A percentile compares a stretch with the other conserved stretches of the same genome.
These are phyloP conservation scores for Drosophila kanekoi DNA, from an alignment of 2,888 invertebrate species.

Conservation along the genomic window DNA sequence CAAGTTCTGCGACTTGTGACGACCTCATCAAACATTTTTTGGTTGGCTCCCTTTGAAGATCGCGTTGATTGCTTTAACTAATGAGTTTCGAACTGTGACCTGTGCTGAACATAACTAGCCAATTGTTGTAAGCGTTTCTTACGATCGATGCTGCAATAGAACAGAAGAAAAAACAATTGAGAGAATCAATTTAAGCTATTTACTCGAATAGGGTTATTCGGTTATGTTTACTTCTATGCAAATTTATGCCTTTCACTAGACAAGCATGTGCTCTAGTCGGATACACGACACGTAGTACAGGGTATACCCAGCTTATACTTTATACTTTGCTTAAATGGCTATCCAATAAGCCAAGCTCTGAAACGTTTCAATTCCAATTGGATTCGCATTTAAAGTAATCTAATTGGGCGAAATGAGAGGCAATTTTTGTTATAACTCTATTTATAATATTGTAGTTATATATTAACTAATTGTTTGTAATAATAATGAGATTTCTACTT, in stretches of 20 bases:
- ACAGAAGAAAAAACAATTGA: conserved; percentile 1
- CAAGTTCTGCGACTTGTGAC: conserved; percentile 46
- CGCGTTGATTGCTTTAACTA: conserved; percentile 54
- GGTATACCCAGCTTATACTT: too few species aligned
- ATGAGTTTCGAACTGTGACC: conserved; percentile 56
- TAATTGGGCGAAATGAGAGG: too few species aligned
- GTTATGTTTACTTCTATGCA: neutral
- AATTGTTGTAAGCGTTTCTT: conserved; percentile 14
- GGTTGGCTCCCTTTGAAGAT: conserved; percentile 23
- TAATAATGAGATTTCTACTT: too few species aligned
- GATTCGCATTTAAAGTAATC: too few species aligned
- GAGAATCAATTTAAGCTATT: neutral
- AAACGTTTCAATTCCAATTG: too few species aligned
- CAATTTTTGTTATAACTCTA: too few species aligned
- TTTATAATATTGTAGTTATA: too few species aligned
- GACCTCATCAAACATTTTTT: conserved; percentile 44
- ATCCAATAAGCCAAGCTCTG: too few species aligned
- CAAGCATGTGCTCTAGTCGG: too few species aligned
- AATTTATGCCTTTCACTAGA: neutral
- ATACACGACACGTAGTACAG: too few species aligned
- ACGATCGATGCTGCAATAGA: conserved; percentile 18
- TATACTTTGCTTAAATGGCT: too few species aligned
- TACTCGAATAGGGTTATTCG: neutral
- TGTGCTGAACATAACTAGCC: conserved; percentile 22
- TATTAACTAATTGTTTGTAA: too few species aligned